A percentile compares a stretch with the other conserved stretches of the same genome.
Conservation (phyloP, 2,113 vertebrate genomes). For the Struthio camelus region DNA sequence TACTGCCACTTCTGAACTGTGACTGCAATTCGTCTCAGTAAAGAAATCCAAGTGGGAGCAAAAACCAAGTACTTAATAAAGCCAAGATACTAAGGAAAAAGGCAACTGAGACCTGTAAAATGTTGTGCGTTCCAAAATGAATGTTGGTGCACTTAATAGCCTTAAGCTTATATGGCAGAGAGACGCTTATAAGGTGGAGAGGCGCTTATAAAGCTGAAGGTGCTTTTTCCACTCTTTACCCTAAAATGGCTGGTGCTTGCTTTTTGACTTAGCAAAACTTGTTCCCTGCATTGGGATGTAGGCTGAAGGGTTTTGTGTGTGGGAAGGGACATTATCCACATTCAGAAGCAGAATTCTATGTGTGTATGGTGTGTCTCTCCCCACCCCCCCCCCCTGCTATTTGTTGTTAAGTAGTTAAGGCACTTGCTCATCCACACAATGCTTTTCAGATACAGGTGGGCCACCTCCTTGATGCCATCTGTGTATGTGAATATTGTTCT, state of each 20-base stretch:
- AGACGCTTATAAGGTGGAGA: background rate
- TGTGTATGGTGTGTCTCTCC: too few relatives aligned
- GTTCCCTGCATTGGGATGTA: background rate
- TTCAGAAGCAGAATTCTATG: background rate
- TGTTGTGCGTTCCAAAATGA: fast-evolving
- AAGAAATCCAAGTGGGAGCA: background rate
- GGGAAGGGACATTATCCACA: background rate
- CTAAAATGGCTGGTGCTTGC: background rate
- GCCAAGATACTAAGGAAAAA: background rate
- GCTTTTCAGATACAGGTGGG: background rate
- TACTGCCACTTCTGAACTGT: background rate
- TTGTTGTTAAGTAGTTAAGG: background rate
- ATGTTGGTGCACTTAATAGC: background rate
- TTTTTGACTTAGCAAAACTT: background rate
- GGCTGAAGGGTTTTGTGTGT: background rate
- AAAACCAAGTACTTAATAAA: background rate
- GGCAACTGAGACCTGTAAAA: background rate
- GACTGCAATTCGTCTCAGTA: background rate
- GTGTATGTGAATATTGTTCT: background rate
- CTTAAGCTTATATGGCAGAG: background rate
- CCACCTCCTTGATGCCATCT: background rate
- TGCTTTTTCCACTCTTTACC: background rate
- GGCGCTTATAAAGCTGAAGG: background rate
- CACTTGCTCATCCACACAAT: background rate
- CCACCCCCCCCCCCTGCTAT: too few relatives aligned